phyloP scores from a whole-genome alignment of 2,797 vertebrate species.

The Psittacula echo region DNA sequence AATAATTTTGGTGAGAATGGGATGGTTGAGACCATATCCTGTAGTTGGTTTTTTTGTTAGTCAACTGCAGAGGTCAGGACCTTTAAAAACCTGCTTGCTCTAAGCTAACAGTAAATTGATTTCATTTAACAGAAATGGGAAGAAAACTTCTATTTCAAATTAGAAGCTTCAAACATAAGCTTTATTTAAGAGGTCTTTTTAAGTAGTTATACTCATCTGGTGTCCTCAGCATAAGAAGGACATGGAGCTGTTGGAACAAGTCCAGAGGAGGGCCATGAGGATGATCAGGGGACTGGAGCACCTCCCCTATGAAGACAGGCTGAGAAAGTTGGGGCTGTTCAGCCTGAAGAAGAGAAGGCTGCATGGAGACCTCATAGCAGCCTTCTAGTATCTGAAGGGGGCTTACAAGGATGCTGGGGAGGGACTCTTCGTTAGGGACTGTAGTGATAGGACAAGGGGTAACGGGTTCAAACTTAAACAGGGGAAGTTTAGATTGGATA shows the following conservation, averaged over 20 bases:
- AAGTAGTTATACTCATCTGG: not conserved
- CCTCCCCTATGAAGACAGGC: not conserved
- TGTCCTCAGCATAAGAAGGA: not conserved
- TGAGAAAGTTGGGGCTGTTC: not conserved
- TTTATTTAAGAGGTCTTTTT: not conserved
- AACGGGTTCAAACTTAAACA: too few relatives aligned
- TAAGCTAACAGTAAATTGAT: not conserved
- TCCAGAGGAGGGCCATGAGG: not conserved
- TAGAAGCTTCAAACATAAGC: not conserved
- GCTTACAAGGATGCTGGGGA: too few relatives aligned
- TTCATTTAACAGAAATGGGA: not conserved
- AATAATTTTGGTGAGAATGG: not conserved
- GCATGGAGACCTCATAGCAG: not conserved
- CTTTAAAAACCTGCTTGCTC: not conserved
- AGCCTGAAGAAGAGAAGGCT: not conserved
- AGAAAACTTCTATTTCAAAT: not conserved
- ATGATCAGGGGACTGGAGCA: not conserved
- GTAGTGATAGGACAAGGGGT: too few relatives aligned
- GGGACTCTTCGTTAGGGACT: too few relatives aligned
- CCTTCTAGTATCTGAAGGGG: not conserved
- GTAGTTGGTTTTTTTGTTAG: not conserved
- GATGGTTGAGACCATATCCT: slow-evolving; percentile 20
- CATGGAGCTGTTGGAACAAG: not conserved
- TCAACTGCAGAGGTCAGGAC: not conserved
- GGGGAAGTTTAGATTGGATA: too few relatives aligned